These are phyloP conservation scores for Cacatua alba DNA, from an alignment of 2,113 vertebrate species.

Conservation along the genomic window DNA sequence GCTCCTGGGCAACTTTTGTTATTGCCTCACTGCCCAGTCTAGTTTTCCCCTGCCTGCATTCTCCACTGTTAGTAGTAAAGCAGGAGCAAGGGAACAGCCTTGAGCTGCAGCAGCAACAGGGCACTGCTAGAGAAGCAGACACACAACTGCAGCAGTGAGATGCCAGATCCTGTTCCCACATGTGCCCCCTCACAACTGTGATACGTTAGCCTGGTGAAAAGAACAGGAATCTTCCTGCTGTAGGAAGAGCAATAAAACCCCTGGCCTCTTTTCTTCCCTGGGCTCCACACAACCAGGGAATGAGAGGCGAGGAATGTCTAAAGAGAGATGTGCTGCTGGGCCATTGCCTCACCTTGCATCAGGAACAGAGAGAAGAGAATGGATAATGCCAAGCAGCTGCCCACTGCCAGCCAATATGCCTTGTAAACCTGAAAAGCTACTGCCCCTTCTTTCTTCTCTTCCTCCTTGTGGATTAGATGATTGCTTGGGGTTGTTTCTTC, in stretches of 20 bases:
- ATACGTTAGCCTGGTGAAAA: background rate
- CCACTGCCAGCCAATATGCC: constrained; percentile 88
- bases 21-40: background rate
- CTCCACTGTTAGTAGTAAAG: background rate
- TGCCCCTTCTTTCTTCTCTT: constrained; percentile 88
- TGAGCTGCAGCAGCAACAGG: background rate
- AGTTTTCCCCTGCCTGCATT: background rate
- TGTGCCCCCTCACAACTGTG: background rate
- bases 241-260: background rate
- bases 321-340: background rate
- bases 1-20: background rate
- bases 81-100: background rate
- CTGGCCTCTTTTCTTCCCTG: background rate
- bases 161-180: background rate
- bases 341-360: constrained; percentile 89
- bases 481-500: constrained; percentile 16
- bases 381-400: constrained; percentile 76
- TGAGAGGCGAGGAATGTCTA: background rate
- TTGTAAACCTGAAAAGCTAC: constrained; percentile 89
- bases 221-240: background rate
- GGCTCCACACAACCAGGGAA: background rate
- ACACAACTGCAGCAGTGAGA: background rate
- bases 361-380: constrained; percentile 85
- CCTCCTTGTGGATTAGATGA: constrained; percentile 67
- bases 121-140: background rate